These are phyloP conservation scores for Ellobius talpinus DNA, from an alignment of 2,113 vertebrate genomes.

Conservation along the genomic window DNA sequence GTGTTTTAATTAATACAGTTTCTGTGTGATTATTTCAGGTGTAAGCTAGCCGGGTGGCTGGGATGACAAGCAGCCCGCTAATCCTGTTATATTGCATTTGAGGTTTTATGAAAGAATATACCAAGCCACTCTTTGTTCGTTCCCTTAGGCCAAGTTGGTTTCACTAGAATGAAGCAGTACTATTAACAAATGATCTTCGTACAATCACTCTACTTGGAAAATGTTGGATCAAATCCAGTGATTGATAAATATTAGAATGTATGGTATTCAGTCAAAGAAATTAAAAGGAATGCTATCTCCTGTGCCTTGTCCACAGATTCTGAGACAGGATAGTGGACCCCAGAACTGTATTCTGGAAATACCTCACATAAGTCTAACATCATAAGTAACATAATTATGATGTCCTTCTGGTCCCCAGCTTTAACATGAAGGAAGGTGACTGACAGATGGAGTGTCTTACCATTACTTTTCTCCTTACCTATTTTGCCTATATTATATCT, in stretches of 20 bases:
- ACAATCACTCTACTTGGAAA: background rate
- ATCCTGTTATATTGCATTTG: too few relatives aligned
- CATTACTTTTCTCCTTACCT: too few relatives aligned
- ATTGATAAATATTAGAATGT: background rate
- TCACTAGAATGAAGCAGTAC: background rate
- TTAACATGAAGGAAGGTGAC: background rate
- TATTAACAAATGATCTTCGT: background rate
- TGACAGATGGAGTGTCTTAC: background rate
- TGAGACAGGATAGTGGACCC: background rate
- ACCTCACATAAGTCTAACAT: background rate
- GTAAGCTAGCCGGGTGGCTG: too few relatives aligned
- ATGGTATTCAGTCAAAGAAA: background rate
- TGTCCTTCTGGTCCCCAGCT: background rate
- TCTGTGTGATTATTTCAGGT: too few relatives aligned
- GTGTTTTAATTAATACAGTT: too few relatives aligned
- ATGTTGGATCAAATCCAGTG: background rate
- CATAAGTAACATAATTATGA: background rate
- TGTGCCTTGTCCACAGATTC: background rate
- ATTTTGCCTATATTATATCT: too few relatives aligned
- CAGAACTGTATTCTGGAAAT: background rate
- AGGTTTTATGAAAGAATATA: background rate
- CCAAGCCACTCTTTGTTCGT: background rate
- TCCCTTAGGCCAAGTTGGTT: background rate
- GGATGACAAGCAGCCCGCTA: too few relatives aligned
- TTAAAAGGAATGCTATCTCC: background rate